Base-by-base conservation (phyloP, 2,113 vertebrate genomes). In the Raphicerus campestris region DNA sequence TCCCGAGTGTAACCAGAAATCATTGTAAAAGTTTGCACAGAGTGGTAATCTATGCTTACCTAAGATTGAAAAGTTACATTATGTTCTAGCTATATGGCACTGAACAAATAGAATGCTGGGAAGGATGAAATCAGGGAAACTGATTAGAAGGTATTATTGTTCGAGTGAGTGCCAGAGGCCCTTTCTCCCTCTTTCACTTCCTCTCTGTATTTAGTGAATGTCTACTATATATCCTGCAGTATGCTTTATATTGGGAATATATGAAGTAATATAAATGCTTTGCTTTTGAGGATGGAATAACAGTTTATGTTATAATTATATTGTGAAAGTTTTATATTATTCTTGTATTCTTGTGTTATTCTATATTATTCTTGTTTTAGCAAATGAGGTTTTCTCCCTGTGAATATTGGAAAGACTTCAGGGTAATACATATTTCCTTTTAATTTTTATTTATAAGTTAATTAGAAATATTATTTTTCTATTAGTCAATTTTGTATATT, bases 391-490 rank as follows among this genome's bases (percentile, higher is more conserved):
- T 10, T 93, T 93, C 95, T 95, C 26, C 47, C 42, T 81, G 0
- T 95, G 45, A 73, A 42, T 93, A 22, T 80, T 86, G 53, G 88
- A 88, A 93, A 75, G 39, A 88, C 42, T 84, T 93, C 7, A 87
- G 58, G 73, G n/a, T 93, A 91, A 70, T 88, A 63, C 30, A 39
- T 58, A 60, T 63, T 93, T 85, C 19, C 58, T 83, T 93, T 81
- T 80, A 92, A 84, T 49, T 95, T 93, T 94, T 47, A n/a, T 80
- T 84, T 35, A 51, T 84, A 81, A 81, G 47, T 92, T 88, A 82
- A 45, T 91, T n/a, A 49, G 80, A 15, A 84, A 28, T 56, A 9
- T 28, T 61, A 9, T n/a, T 42, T 97, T 92, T 93, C 32, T 88
- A 19, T 87, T 78, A 60, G 53, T 89, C 24, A 47, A 0, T 95